Base-by-base conservation (phyloP, 2,113 vertebrate species). In the Labrus mixtus region DNA sequence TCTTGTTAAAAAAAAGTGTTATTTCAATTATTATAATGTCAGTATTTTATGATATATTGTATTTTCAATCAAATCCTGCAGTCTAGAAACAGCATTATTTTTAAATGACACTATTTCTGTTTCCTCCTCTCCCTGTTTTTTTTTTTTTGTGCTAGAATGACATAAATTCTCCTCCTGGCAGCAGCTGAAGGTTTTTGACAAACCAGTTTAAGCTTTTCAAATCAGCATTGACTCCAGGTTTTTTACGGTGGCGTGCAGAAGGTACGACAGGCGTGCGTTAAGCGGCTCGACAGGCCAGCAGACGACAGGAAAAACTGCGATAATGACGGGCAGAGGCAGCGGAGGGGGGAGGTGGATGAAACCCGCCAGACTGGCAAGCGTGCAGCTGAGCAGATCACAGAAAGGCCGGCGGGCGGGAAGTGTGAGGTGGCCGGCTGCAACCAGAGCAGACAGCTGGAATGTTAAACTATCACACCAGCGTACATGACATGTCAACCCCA, bases 361-460 rank as follows among this genome's bases (percentile, higher is more conserved):
- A 54, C 51, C 57, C 3, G 63, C 19, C 56, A 7, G 68, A 61
- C 81, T 59, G 82, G 46, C 63, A 53, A 79, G 56, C 74, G 56
- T 60, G 25, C 86, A 84, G 73, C 56, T 9, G 29, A 76, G 75
- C 79, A 37, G 64, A 78, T 70, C 55, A 1, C 55, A 45, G 69
- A 37, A 13, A 45, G 56, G 72, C 86, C 60, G 74, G 72, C 73
- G 10, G 89, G 82, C 84, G 22, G 74, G 54, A 67, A 37, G 79
- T 1, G 39, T 76, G 82, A 89, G 78, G 65, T 63, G 76, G 70
- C 73, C 63, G 63, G 65, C 73, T 25, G 66, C 76, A 59, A 84
- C 70, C 7, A 50, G 83, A 83, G 68, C 75, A 76, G 86, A 89
- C 90, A 90, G 88, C 81, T 79, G 72, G 76, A 68, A 78, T 67